Percentiles rank a stretch among this genome's conserved stretches.
Conservation (phyloP, 2,113 vertebrate genomes). For the Saguinus imperator region DNA sequence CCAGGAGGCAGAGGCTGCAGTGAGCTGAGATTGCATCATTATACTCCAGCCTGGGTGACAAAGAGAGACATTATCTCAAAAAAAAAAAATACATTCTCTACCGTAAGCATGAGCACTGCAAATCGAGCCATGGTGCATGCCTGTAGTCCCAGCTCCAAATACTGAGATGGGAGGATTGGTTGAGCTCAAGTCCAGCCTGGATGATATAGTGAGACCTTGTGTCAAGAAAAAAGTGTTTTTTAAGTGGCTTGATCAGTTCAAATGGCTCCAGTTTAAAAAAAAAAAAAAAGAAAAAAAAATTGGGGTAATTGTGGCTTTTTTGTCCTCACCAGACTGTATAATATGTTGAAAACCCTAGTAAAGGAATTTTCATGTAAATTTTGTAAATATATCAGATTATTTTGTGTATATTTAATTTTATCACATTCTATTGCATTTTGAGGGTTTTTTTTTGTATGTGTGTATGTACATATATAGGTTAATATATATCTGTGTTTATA, state of each 20-base stretch:
- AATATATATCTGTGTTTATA: not conserved
- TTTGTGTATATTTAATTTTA: not conserved
- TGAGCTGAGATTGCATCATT: too few species aligned
- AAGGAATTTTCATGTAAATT: not conserved
- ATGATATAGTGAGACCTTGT: not conserved
- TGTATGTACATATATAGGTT: not conserved
- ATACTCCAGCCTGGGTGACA: too few species aligned
- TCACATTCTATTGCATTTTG: not conserved
- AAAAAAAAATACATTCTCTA: not conserved
- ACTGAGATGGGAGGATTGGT: not conserved
- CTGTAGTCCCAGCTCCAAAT: not conserved
- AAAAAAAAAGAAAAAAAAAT: not conserved
- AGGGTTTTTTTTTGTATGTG: not conserved
- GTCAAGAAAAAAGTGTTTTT: not conserved
- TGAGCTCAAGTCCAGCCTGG: not conserved
- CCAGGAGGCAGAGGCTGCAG: too few species aligned
- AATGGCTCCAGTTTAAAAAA: too few species aligned
- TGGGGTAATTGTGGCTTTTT: not conserved
- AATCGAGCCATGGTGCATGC: not conserved
- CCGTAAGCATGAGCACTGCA: not conserved
- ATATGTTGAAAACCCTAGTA: not conserved
- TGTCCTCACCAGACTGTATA: not conserved
- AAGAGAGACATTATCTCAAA: too few species aligned
- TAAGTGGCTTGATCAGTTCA: not conserved
- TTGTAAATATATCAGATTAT: not conserved